A percentile compares a stretch with the other conserved stretches of the same genome.
phyloP scores from a whole-genome alignment of 35 echinoderm and acorn worm genomes.

The Patiria miniata region DNA sequence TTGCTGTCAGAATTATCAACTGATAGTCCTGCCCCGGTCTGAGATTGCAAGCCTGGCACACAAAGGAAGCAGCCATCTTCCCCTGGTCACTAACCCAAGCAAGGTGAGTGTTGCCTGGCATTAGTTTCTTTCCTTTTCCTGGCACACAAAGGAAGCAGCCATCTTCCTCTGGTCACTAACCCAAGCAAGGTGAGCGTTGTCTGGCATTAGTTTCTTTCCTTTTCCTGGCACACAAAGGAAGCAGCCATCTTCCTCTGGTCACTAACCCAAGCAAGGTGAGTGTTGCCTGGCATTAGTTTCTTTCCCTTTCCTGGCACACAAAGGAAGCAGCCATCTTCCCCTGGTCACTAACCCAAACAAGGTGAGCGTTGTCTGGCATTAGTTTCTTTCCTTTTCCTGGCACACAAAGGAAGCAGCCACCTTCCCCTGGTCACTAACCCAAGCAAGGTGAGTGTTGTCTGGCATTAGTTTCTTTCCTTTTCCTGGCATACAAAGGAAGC shows the following conservation, averaged over 20 bases:
- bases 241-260: conserved; percentile 64
- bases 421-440: conserved; percentile 64
- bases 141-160: conserved; percentile 41
- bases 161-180: conserved; percentile 71
- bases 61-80: conserved; percentile 52
- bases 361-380: conserved; percentile 16
- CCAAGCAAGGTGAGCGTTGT: conserved; percentile 41
- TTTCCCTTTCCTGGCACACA: conserved; percentile 34
- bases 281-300: not conserved
- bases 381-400: not conserved
- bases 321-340: conserved; percentile 56
- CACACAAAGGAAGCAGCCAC: conserved; percentile 50
- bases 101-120: conserved; percentile 36
- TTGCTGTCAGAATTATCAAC: conserved; percentile 72
- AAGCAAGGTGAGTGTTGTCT: conserved; percentile 40
- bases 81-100: conserved; percentile 57
- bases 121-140: not conserved
- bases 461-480: too few relatives aligned
- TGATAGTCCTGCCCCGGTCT: conserved; percentile 60
- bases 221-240: conserved; percentile 43
- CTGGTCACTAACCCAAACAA: conserved; percentile 62
- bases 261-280: conserved; percentile 62
- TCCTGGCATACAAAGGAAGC: conserved; percentile 37
- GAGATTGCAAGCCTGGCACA: conserved; percentile 54
- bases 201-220: too few relatives aligned